These are phyloP conservation scores for Microtus obscurus DNA, from an alignment of 2,797 vertebrate genomes.

Conservation along the genomic window DNA sequence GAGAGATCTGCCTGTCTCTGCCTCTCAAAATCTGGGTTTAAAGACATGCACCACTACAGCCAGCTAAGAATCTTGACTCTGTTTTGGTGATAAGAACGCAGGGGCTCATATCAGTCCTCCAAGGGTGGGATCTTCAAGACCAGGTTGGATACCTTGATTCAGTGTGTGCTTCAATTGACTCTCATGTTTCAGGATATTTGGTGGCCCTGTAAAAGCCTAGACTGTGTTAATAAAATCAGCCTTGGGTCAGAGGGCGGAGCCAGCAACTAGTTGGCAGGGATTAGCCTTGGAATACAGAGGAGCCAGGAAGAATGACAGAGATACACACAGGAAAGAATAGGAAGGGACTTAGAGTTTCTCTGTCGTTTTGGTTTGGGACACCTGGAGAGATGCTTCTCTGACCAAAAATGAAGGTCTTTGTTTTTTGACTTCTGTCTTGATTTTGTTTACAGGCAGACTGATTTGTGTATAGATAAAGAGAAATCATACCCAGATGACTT, in stretches of 20 bases:
- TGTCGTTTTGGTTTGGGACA: background rate
- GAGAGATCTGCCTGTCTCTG: background rate
- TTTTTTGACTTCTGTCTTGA: too few species aligned
- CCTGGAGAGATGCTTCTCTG: background rate
- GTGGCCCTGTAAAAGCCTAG: background rate
- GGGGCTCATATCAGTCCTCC: background rate
- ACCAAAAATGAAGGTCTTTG: background rate
- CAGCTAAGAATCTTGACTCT: background rate
- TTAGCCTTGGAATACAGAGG: background rate
- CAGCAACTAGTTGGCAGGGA: background rate
- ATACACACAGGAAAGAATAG: background rate
- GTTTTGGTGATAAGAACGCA: background rate
- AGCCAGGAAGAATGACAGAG: background rate
- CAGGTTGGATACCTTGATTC: too few species aligned
- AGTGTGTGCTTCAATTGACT: background rate
- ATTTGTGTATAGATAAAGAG: too few species aligned
- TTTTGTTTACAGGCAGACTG: too few species aligned
- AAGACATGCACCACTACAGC: background rate
- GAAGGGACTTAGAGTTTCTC: background rate
- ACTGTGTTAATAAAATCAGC: background rate
- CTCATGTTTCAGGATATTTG: background rate
- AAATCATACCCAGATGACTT: too few species aligned
- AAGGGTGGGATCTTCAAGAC: background rate
- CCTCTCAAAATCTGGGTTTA: background rate
- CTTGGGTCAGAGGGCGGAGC: background rate